Evolutionary conservation across 2,888 invertebrate species (phyloP).

Genomic region (Chesias legatella): DNA sequence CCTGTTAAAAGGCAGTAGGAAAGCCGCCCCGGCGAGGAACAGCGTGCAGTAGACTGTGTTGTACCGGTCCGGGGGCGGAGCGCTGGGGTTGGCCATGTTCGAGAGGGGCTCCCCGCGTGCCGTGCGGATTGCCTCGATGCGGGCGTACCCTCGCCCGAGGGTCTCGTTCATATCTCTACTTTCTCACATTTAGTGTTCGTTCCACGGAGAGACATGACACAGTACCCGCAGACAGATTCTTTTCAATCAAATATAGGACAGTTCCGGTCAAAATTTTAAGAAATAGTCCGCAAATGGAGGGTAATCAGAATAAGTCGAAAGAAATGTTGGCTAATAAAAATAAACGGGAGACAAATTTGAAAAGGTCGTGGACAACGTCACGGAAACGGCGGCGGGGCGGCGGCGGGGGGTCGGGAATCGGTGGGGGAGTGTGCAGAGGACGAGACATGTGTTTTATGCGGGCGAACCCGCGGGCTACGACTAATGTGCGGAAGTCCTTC

Average conservation of each 20-base stretch:
- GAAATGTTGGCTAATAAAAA: conserved; percentile 1
- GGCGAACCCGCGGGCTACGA: conserved; percentile 7
- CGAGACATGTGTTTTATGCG: conserved; percentile 19
- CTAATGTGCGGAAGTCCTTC: background rate
- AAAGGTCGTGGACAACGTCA: conserved; percentile 11
- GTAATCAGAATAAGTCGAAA: background rate
- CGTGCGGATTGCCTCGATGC: conserved; percentile 79
- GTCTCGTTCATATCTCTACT: conserved; percentile 81
- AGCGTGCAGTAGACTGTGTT: conserved; percentile 87
- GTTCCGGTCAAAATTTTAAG: no score
- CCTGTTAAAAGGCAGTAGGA: conserved; percentile 96
- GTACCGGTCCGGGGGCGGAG: conserved; percentile 85
- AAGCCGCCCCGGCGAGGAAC: conserved; percentile 92
- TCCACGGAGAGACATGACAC: conserved; percentile 3
- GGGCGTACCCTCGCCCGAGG: conserved; percentile 83
- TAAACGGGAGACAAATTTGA: conserved; percentile 11
- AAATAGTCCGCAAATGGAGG: no score
- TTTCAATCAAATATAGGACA: no score
- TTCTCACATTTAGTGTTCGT: conserved; percentile 24
- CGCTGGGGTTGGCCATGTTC: conserved; percentile 68
- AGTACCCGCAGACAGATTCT: background rate
- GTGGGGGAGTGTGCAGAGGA: conserved; percentile 8
- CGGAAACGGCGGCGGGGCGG: conserved; percentile 4
- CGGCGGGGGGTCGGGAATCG: conserved; percentile 1
- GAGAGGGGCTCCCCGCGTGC: conserved; percentile 70